Evolutionary conservation across 2,888 invertebrate species (phyloP).

Genomic region (Caenorhabditis becei): DNA sequence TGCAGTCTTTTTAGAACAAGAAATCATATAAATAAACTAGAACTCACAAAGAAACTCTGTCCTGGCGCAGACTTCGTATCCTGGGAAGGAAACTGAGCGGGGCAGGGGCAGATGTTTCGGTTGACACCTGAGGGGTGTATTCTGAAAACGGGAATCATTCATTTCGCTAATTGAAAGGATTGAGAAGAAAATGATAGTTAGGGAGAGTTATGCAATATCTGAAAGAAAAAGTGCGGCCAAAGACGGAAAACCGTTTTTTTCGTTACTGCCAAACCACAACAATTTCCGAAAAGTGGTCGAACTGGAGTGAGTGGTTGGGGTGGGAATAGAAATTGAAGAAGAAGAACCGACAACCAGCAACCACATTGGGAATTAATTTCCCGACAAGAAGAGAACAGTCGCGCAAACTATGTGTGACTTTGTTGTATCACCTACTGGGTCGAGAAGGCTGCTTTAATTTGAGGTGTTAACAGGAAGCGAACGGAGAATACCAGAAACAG

Average conservation of each 20-base stretch:
- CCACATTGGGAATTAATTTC: constrained; percentile 26
- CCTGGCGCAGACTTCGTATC: constrained; percentile 48
- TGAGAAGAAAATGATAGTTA: constrained; percentile 23
- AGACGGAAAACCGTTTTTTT: constrained; percentile 4
- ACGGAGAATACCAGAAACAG: neutral
- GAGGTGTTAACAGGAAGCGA: constrained; percentile 22
- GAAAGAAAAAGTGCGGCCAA: neutral
- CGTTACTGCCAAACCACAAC: neutral
- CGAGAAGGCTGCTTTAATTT: constrained; percentile 2
- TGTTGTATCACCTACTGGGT: constrained; percentile 17
- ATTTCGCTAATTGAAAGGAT: constrained; percentile 22
- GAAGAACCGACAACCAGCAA: constrained; percentile 11
- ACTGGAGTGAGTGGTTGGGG: neutral
- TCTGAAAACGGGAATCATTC: constrained; percentile 39
- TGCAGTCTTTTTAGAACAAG: neutral
- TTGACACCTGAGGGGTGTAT: constrained; percentile 31
- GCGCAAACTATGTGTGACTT: constrained; percentile 21
- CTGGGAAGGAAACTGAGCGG: constrained; percentile 54
- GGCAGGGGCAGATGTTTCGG: constrained; percentile 35
- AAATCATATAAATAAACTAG: neutral
- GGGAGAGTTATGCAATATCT: constrained; percentile 26
- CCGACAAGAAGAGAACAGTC: constrained; percentile 15
- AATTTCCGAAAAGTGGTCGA: constrained; percentile 17
- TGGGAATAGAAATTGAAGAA: neutral
- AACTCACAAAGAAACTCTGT: constrained; percentile 25